phyloP scores from a whole-genome alignment of 2,888 invertebrate genomes.

The Himalopsyche anomala region DNA sequence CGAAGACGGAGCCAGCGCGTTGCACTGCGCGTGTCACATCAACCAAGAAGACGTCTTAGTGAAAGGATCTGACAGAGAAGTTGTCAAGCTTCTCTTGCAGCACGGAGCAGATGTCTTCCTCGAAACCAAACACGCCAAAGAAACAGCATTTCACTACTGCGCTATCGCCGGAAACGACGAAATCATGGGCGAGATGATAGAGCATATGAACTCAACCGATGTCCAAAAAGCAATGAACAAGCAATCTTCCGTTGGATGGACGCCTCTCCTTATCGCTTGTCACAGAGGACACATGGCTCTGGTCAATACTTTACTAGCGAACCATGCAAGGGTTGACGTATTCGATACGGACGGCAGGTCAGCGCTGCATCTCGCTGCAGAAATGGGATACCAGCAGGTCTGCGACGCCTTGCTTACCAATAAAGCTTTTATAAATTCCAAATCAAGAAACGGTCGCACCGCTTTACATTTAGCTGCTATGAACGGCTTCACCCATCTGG shows the following conservation, averaged over 20 bases:
- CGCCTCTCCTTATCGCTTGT: constrained; percentile 96
- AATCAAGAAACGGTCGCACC: constrained; percentile 97
- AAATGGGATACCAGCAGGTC: constrained; percentile 93
- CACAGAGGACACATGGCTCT: constrained; percentile 96
- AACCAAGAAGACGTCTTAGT: constrained; percentile 86
- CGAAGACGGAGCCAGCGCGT: constrained; percentile 93
- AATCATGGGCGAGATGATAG: constrained; percentile 94
- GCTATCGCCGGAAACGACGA: constrained; percentile 97
- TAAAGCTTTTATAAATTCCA: constrained; percentile 99
- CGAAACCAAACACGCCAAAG: constrained; percentile 89
- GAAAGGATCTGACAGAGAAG: constrained; percentile 88
- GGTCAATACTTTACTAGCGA: constrained; percentile 90
- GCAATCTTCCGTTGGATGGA: constrained; percentile 97
- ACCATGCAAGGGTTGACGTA: constrained; percentile 98
- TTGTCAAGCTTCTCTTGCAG: constrained; percentile 92
- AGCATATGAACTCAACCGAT: constrained; percentile 91
- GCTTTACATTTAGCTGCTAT: constrained; percentile 97
- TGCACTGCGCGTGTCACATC: constrained; percentile 96
- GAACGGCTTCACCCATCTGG: constrained; percentile 95
- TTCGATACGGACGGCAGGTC: constrained; percentile 98
- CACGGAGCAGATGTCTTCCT: constrained; percentile 93
- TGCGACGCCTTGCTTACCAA: constrained; percentile 93
- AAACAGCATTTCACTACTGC: constrained; percentile 97
- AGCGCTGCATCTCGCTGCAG: constrained; percentile 95
- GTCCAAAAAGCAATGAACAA: constrained; percentile 96